Base-by-base conservation (phyloP, 1,140 invertebrate genomes). In the Lepidurus arcticus region DNA sequence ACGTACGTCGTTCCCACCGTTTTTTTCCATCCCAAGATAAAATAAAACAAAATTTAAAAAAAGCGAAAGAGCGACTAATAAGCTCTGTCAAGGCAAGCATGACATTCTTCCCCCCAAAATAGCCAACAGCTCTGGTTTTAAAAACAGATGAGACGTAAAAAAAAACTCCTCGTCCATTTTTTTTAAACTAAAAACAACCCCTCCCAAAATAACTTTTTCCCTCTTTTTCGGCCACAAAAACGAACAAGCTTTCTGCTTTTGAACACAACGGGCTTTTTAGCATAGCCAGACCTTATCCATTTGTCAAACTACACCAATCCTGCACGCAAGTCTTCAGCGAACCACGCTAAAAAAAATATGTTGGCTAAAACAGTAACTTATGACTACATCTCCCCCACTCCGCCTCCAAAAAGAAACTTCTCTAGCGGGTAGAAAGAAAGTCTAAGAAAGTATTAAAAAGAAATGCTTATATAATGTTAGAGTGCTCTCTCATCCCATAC, bases 121-220 rank as follows among this genome's bases (percentile, higher is more conserved):
- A 65, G n/a, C 53, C 21, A 65, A 65, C 53, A 65, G 53, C 53
- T 65, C 53, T 65, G 53, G 53, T 65, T 65, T 65, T 65, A 65
- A 65, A 65, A 65, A 65, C 53, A 65, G 53, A 65, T 21, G 21
- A 21, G 53, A 65, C 16, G n/a, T n/a, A 65, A 65, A 65, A 34
- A 1, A 26, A 34, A 65, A 65, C 5, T 1, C n/a, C 53, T 21
- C 21, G 53, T 65, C 21, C n/a, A 65, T 34, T 24, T 24, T 24
- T 24, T 24, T 24, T 24, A 24, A 53, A 65, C 53, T 65, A 65
- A 65, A 21, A 65, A 65, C 53, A 65, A 65, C 53, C 53, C 53
- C 53, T 65, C 53, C 53, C 16, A 65, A 65, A 65, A 65, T 65
- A 65, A 65, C 21, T 21, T 65, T 65, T 65, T 5, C 21, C 53